A percentile compares a stretch with the other conserved stretches of the same genome.
These are phyloP conservation scores for Meta bourneti DNA, from an alignment of 2,888 invertebrate species.

Conservation along the genomic window DNA sequence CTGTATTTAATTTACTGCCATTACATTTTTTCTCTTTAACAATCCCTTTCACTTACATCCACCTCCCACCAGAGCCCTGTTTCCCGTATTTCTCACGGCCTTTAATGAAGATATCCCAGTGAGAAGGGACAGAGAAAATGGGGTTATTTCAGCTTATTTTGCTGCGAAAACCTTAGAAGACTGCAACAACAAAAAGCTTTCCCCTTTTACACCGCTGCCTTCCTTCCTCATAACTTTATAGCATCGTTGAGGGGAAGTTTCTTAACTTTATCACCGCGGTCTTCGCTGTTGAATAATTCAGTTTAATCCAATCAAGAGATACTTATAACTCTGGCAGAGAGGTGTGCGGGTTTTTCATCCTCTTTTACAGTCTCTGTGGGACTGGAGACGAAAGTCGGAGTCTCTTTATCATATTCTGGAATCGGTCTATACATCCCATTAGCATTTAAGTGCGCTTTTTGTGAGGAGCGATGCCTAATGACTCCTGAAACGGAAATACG, in stretches of 20 bases:
- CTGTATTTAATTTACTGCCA: conserved; percentile 22
- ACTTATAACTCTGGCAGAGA: conserved; percentile 13
- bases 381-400: neutral
- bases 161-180: neutral
- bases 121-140: conserved; percentile 13
- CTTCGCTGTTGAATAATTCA: conserved; percentile 42
- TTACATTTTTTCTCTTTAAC: conserved; percentile 26
- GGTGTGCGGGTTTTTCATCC: neutral
- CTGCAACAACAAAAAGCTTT: too few relatives aligned
- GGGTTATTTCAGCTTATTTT: conserved; percentile 47
- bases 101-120: conserved; percentile 37
- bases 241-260: neutral
- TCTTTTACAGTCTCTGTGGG: conserved; percentile 26
- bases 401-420: neutral
- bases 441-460: neutral
- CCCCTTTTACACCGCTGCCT: neutral
- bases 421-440: neutral
- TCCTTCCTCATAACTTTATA: conserved; percentile 29
- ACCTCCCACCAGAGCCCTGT: neutral
- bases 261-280: conserved; percentile 28
- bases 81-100: neutral
- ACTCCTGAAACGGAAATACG: neutral
- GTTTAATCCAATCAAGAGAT: conserved; percentile 52
- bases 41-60: neutral
- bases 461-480: neutral